A percentile compares a stretch with the other conserved stretches of the same genome.
Evolutionary conservation across 2,113 vertebrate genomes (phyloP).

Genomic region (Aix galericulata): DNA sequence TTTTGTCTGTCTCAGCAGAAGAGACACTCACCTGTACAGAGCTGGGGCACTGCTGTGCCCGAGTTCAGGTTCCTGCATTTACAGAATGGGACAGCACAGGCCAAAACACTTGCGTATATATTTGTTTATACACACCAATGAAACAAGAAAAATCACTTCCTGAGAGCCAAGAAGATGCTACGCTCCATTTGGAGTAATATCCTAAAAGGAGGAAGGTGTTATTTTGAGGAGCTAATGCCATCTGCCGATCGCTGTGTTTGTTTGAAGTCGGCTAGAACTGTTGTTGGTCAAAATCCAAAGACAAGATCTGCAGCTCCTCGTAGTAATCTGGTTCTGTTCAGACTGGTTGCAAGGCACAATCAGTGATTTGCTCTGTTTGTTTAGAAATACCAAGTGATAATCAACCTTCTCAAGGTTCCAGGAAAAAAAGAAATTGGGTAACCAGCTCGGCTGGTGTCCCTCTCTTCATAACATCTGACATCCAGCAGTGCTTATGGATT

Average conservation of each 20-base stretch:
- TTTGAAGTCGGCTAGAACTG: neutral
- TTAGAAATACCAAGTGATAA: neutral
- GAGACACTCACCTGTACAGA: neutral
- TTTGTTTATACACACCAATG: neutral
- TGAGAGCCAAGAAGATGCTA: no score
- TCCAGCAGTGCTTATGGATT: neutral
- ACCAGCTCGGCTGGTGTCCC: fast-evolving
- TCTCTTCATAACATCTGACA: neutral
- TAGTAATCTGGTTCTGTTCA: neutral
- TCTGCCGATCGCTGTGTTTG: neutral
- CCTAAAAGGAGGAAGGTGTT: neutral
- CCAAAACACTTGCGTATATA: neutral
- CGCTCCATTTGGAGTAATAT: neutral
- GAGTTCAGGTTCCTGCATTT: neutral
- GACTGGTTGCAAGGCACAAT: neutral
- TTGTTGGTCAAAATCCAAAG: neutral
- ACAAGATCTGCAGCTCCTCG: neutral
- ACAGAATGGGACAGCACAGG: neutral
- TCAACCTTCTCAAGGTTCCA: neutral
- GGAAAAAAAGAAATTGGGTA: fast-evolving
- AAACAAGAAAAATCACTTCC: neutral
- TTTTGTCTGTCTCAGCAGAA: neutral
- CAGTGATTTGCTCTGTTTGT: neutral
- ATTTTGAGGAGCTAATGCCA: conserved; percentile 6
- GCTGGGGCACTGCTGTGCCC: fast-evolving